phyloP scores from a whole-genome alignment of 2,113 vertebrate species.

The western clawed frog (Xenopus tropicalis) region DNA sequence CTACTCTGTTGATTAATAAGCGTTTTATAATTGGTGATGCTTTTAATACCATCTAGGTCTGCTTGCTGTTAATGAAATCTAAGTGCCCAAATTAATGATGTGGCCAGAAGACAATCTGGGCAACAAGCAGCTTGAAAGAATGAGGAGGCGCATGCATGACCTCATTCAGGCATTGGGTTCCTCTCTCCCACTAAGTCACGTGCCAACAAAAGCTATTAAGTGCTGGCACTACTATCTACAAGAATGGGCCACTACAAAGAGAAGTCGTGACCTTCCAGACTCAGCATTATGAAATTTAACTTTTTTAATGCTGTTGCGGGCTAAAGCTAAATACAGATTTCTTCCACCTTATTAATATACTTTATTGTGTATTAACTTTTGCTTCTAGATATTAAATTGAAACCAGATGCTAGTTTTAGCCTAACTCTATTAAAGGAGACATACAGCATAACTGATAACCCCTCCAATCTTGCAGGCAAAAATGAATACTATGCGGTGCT shows the following conservation, averaged over 20 bases:
- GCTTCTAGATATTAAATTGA: too few species aligned
- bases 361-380: too few species aligned
- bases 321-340: neutral
- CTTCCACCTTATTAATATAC: too few species aligned
- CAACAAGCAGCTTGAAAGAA: constrained; percentile 64
- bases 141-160: constrained; percentile 58
- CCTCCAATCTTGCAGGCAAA: too few species aligned
- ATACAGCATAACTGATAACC: too few species aligned
- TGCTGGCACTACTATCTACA: constrained; percentile 35
- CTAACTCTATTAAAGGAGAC: too few species aligned
- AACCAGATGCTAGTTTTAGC: too few species aligned
- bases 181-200: constrained; percentile 36
- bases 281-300: constrained; percentile 38
- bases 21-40: constrained; percentile 78
- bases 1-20: constrained; percentile 78
- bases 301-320: constrained; percentile 1
- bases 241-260: constrained; percentile 34
- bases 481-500: too few species aligned
- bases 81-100: constrained; percentile 79
- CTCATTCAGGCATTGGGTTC: constrained; percentile 27
- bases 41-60: constrained; percentile 80
- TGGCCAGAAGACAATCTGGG: constrained; percentile 75
- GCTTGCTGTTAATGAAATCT: constrained; percentile 81
- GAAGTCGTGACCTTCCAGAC: constrained; percentile 25
- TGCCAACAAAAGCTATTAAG: constrained; percentile 42